Percentiles rank a stretch among this genome's conserved stretches.
phyloP scores from a whole-genome alignment of 2,113 vertebrate species.

The Pungitius pungitius region DNA sequence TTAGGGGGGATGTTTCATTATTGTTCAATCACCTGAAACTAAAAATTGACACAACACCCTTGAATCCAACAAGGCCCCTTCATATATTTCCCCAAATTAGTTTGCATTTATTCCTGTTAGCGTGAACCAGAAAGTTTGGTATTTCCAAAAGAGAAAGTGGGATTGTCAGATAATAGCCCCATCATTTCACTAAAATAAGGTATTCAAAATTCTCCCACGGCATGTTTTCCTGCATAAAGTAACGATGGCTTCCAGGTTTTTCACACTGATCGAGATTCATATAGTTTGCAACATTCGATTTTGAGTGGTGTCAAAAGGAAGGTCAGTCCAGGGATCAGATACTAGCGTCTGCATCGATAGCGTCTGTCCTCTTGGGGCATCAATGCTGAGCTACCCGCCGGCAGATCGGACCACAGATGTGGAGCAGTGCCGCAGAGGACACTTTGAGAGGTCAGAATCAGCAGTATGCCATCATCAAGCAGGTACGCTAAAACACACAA shows the following conservation, averaged over 20 bases:
- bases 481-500: background rate
- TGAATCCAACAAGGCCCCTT: no score
- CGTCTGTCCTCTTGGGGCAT: constrained; percentile 37
- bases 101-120: no score
- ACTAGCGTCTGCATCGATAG: background rate
- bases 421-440: constrained; percentile 49
- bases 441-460: constrained; percentile 42
- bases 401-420: constrained; percentile 69
- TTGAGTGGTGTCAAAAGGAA: background rate
- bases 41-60: no score
- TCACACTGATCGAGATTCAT: background rate
- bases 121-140: no score
- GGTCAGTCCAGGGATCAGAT: background rate
- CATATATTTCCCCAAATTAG: no score
- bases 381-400: constrained; percentile 30
- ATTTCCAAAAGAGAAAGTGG: no score
- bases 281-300: background rate
- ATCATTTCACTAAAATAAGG: constrained; percentile 13
- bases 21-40: no score
- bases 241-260: background rate
- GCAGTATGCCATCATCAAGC: background rate
- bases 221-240: background rate
- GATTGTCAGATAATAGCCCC: constrained; percentile 26
- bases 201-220: background rate
- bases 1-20: background rate